Percentiles rank a stretch among this genome's conserved stretches.
Evolutionary conservation across 2,797 vertebrate genomes (phyloP).

Genomic region (Jordanella pulchra): DNA sequence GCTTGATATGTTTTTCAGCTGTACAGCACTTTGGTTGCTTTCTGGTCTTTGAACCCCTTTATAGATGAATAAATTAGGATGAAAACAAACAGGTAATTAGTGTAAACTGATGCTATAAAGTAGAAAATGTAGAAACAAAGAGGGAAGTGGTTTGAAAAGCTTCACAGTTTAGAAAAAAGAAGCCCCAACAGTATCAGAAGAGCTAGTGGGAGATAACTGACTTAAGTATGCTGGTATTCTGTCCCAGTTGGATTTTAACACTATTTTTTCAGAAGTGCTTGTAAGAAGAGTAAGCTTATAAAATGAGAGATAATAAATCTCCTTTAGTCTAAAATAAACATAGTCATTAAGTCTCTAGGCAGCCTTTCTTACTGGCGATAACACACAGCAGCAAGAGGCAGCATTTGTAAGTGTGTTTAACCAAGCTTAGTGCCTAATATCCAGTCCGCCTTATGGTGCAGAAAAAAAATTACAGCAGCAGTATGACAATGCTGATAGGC

Average conservation of each 20-base stretch:
- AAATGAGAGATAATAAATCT: background rate
- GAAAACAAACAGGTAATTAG: background rate
- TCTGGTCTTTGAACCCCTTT: too few species aligned
- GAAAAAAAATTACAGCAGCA: slow-evolving; percentile 68
- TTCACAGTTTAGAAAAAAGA: too few species aligned
- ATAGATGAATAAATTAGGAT: too few species aligned
- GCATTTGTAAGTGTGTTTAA: slow-evolving; percentile 63
- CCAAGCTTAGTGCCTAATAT: slow-evolving; percentile 63
- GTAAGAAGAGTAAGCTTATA: background rate
- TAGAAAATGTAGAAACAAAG: background rate
- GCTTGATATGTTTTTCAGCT: too few species aligned
- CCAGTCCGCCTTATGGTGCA: slow-evolving; percentile 68
- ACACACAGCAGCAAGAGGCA: slow-evolving; percentile 35
- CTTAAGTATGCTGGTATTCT: background rate
- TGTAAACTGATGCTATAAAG: background rate
- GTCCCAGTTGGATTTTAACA: background rate
- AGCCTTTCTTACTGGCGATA: slow-evolving; percentile 24
- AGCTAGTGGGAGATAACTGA: background rate
- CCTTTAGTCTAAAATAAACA: slow-evolving; percentile 8
- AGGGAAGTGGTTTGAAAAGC: background rate
- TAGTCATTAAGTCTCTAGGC: slow-evolving; percentile 15
- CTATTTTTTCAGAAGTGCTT: background rate
- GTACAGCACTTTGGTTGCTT: too few species aligned
- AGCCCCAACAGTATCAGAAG: background rate
- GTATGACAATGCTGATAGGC: slow-evolving; percentile 73